phyloP scores from a whole-genome alignment of 1,140 invertebrate species.

The Drosophila funebris region DNA sequence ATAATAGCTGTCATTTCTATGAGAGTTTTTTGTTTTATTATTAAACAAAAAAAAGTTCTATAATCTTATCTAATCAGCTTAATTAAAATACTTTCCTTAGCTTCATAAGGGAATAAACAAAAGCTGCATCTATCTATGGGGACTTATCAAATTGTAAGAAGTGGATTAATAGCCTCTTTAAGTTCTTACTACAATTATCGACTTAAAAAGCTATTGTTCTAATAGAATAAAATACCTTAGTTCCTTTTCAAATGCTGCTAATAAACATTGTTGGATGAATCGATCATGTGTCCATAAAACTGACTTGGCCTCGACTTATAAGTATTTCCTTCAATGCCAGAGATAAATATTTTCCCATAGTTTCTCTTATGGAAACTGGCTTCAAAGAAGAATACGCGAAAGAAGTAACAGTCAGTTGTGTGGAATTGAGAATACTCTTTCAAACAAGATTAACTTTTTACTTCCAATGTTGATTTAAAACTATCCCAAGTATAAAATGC shows the following conservation, averaged over 20 bases:
- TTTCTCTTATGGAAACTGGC: conserved; percentile 48
- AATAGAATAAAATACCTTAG: neutral
- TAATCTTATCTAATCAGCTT: neutral
- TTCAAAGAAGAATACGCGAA: conserved; percentile 21
- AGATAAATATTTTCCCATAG: conserved; percentile 64
- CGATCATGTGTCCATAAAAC: conserved; percentile 33
- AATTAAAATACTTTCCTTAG: too few species aligned
- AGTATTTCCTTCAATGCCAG: conserved; percentile 43
- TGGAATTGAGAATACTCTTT: neutral
- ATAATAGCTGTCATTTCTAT: too few species aligned
- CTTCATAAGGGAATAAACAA: too few species aligned
- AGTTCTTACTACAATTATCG: neutral
- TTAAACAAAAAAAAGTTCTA: neutral
- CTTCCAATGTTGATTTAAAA: neutral
- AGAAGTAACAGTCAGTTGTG: neutral
- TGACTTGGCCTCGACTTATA: conserved; percentile 10
- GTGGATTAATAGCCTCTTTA: neutral
- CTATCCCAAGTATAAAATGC: neutral
- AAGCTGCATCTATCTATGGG: too few species aligned
- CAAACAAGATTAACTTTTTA: neutral
- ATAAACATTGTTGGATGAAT: neutral
- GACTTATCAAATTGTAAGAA: neutral
- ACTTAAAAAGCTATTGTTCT: neutral
- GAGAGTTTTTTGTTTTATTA: neutral
- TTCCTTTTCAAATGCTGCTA: neutral